A percentile compares a stretch with the other conserved stretches of the same genome.
Conservation (phyloP, 2,113 vertebrate species). For the Pantherophis guttatus region DNA sequence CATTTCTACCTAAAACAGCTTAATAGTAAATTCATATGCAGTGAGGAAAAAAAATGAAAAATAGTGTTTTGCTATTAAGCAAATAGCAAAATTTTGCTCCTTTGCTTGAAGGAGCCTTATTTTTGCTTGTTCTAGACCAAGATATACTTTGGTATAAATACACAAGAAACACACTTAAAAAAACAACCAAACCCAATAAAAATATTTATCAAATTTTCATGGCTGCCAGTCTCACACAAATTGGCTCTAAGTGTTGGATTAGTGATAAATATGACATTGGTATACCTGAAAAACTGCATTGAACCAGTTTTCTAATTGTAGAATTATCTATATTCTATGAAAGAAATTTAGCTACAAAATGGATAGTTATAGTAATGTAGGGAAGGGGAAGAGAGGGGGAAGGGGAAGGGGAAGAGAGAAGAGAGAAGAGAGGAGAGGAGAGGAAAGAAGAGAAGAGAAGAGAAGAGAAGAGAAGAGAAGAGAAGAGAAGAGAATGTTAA, state of each 20-base stretch:
- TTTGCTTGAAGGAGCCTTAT: not conserved
- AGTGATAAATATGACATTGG: conserved; percentile 32
- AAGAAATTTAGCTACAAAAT: conserved; percentile 23
- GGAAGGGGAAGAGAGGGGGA: not conserved
- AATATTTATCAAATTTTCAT: not conserved
- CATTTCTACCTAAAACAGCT: not conserved
- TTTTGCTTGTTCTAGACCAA: not conserved
- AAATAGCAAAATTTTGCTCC: not conserved
- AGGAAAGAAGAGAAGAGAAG: not conserved
- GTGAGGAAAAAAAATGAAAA: not conserved
- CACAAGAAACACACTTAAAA: conserved; percentile 1
- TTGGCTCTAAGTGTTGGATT: conserved; percentile 9
- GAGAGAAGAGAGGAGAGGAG: not conserved
- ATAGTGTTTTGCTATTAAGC: not conserved
- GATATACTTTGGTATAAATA: conserved; percentile 15
- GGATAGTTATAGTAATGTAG: conserved; percentile 1
- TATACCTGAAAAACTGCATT: conserved; percentile 6
- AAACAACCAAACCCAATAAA: not conserved
- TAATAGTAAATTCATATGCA: not conserved
- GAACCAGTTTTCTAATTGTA: not conserved
- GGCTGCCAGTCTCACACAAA: not conserved
- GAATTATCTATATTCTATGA: conserved; percentile 30
- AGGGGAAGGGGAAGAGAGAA: not conserved
- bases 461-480: conserved; percentile 11
- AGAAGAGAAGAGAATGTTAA: conserved; percentile 35